These are phyloP conservation scores for Sebastes miniatus DNA, from an alignment of 2,797 vertebrate species.

Conservation along the genomic window DNA sequence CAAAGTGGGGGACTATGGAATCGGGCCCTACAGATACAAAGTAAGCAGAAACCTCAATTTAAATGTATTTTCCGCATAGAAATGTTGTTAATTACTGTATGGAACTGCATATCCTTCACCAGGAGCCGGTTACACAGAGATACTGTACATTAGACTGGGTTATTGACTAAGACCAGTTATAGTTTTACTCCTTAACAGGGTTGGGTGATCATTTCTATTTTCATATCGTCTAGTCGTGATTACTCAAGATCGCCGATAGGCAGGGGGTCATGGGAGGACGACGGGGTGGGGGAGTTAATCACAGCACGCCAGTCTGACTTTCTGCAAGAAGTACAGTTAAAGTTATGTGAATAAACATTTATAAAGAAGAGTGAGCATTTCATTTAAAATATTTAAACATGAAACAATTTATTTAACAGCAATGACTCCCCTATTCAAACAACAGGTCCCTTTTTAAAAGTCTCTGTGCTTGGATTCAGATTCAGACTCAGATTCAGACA, in stretches of 20 bases:
- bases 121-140: neutral
- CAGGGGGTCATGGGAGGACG: accelerated
- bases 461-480: neutral
- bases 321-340: too few relatives aligned
- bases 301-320: neutral
- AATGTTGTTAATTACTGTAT: neutral
- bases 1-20: slow-evolving; percentile 96
- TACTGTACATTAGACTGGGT: neutral
- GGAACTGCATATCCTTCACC: neutral
- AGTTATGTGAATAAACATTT: too few relatives aligned
- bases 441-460: neutral
- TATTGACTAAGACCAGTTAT: neutral
- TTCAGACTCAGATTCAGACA: too few relatives aligned
- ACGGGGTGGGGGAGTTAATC: neutral
- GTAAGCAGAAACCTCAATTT: slow-evolving; percentile 75
- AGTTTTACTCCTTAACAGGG: neutral
- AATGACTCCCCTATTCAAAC: neutral
- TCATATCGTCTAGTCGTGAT: neutral
- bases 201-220: too few relatives aligned
- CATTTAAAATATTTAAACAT: neutral
- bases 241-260: neutral
- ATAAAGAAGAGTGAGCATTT: too few relatives aligned
- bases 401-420: neutral
- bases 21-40: slow-evolving; percentile 93
- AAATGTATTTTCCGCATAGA: neutral